Conservation (phyloP, 1,140 invertebrate species). For the Cherax destructor region DNA sequence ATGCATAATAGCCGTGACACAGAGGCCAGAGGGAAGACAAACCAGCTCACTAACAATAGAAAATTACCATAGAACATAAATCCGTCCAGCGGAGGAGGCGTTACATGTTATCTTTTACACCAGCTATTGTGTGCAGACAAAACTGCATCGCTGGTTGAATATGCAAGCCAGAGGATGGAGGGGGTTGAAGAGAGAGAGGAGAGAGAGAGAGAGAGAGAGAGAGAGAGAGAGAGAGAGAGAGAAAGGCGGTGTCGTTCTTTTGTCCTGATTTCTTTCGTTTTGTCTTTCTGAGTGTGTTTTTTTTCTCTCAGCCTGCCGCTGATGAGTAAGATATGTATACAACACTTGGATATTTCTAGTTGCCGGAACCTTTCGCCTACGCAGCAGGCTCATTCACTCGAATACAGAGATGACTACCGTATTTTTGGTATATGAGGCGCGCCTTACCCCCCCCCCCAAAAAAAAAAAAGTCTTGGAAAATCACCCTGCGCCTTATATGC, state of each 20-base stretch:
- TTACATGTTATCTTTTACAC: background rate
- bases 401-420: too few relatives aligned
- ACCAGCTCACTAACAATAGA: background rate
- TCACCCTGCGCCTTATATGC: too few relatives aligned
- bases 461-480: too few relatives aligned
- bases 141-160: background rate
- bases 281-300: background rate
- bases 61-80: background rate
- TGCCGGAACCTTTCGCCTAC: too few relatives aligned
- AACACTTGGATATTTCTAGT: too few relatives aligned
- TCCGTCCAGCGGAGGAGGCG: background rate
- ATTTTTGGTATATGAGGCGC: too few relatives aligned
- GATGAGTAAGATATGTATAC: too few relatives aligned
- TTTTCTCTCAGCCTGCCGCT: background rate
- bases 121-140: background rate
- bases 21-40: background rate
- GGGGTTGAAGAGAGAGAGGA: background rate
- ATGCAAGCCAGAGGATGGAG: background rate
- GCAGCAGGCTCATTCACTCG: too few relatives aligned
- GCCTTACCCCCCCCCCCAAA: too few relatives aligned
- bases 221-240: slow-evolving; percentile 10
- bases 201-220: slow-evolving; percentile 24
- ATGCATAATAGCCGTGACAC: background rate
- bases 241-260: background rate
- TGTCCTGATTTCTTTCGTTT: slow-evolving; percentile 8